Percentiles rank a stretch among this genome's conserved stretches.
Evolutionary conservation across 2,113 vertebrate genomes (phyloP).

Genomic region (Chinchilla lanigera): DNA sequence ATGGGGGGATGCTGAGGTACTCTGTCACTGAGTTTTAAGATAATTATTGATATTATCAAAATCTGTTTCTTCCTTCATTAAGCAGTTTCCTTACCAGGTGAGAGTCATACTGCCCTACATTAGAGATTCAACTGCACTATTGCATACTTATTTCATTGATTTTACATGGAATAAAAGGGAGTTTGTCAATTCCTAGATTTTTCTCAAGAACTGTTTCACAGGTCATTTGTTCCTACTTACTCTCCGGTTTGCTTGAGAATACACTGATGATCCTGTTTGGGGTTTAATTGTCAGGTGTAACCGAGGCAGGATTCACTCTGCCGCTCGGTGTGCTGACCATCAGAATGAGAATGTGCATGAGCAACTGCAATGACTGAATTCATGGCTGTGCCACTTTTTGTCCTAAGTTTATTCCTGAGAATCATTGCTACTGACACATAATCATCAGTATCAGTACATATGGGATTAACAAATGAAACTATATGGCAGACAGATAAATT

Average conservation of each 20-base stretch:
- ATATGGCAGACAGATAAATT: neutral
- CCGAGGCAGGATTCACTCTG: neutral
- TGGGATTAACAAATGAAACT: neutral
- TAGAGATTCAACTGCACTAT: neutral
- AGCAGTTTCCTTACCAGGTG: neutral
- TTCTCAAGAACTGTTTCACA: neutral
- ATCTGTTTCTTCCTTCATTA: neutral
- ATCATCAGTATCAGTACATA: neutral
- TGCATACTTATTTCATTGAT: neutral
- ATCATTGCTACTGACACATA: neutral
- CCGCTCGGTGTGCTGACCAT: neutral
- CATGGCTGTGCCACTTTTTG: neutral
- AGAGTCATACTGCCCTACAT: neutral
- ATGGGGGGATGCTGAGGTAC: accelerated
- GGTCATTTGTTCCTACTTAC: neutral
- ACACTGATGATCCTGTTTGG: neutral
- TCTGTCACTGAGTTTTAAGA: neutral
- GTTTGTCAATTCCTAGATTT: neutral
- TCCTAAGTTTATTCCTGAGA: neutral
- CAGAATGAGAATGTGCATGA: neutral
- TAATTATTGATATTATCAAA: neutral
- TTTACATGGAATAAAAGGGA: neutral
- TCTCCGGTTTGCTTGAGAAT: neutral
- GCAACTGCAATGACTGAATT: neutral
- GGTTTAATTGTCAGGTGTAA: neutral